Evolutionary conservation across 2,113 vertebrate species (phyloP).

Genomic region (Egretta garzetta): DNA sequence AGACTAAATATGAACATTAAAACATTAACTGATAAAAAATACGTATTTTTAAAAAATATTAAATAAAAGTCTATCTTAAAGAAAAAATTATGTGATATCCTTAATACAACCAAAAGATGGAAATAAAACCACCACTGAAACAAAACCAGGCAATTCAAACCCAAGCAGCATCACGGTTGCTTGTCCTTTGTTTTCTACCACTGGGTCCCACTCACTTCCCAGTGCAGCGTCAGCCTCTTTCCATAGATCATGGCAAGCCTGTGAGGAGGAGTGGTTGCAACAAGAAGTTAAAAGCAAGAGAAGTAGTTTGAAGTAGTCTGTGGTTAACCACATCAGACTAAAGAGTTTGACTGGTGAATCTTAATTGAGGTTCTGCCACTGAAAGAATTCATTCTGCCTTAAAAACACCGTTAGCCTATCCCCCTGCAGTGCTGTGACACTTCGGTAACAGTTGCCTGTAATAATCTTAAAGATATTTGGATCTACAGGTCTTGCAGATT

Average conservation of each 20-base stretch:
- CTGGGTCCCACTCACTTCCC: background rate
- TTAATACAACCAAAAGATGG: background rate
- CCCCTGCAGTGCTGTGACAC: background rate
- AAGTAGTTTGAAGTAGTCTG: background rate
- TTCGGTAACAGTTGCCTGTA: background rate
- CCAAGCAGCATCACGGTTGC: background rate
- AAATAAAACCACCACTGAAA: background rate
- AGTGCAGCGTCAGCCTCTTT: background rate
- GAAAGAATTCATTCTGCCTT: background rate
- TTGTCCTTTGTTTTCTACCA: background rate
- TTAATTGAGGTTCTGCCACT: background rate
- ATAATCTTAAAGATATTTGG: background rate
- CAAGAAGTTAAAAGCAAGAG: background rate
- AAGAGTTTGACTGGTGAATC: background rate
- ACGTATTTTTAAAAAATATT: accelerated
- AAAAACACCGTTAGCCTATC: background rate
- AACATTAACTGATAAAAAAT: background rate
- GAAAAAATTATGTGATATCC: background rate
- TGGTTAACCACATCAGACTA: background rate
- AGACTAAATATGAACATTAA: background rate
- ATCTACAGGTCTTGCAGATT: background rate
- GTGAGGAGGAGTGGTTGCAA: background rate
- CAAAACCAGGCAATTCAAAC: background rate
- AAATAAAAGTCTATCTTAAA: background rate
- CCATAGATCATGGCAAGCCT: background rate